phyloP scores from a whole-genome alignment of 1,140 invertebrate species.

The Sipha flava region DNA sequence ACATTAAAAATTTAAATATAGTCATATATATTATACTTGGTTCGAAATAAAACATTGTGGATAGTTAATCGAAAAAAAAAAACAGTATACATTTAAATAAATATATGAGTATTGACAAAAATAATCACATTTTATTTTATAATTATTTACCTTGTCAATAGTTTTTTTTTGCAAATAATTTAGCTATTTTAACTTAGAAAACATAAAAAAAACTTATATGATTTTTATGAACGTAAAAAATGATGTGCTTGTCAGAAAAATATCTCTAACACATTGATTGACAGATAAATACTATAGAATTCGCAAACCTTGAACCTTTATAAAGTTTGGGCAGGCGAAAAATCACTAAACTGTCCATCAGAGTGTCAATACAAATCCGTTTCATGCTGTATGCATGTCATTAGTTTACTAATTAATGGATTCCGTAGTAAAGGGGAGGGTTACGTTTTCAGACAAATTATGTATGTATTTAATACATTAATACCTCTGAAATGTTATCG shows the following conservation, averaged over 20 bases:
- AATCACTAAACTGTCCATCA: neutral
- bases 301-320: neutral
- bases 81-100: too few relatives aligned
- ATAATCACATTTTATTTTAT: too few relatives aligned
- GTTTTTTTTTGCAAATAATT: too few relatives aligned
- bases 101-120: too few relatives aligned
- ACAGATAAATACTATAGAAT: neutral
- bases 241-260: neutral
- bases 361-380: neutral
- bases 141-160: too few relatives aligned
- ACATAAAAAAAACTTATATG: too few relatives aligned
- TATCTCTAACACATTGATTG: neutral
- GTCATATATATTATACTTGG: too few relatives aligned
- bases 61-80: too few relatives aligned
- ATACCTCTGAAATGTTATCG: neutral
- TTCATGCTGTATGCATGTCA: neutral
- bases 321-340: neutral
- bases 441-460: neutral
- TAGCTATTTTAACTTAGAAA: too few relatives aligned
- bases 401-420: neutral
- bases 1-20: too few relatives aligned
- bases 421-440: neutral
- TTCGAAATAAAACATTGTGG: too few relatives aligned
- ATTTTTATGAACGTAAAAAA: neutral
- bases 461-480: neutral